A percentile compares a stretch with the other conserved stretches of the same genome.
Evolutionary conservation across 92 coral and sea anemone species (phyloP).

Genomic region (Galaxea fascicularis): DNA sequence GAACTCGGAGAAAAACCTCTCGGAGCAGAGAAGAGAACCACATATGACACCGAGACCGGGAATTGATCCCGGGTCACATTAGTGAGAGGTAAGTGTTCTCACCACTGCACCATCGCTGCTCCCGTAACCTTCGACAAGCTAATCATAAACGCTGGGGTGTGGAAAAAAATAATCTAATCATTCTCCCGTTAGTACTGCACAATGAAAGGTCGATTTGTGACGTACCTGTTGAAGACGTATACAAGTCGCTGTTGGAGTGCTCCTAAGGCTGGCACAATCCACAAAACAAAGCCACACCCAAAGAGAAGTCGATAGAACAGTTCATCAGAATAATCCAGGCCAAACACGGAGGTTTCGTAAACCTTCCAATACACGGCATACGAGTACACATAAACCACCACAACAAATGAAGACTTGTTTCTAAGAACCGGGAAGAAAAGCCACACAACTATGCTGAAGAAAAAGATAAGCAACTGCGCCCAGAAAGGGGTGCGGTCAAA

Average conservation of each 20-base stretch:
- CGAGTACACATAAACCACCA: conserved; percentile 16
- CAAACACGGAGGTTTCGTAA: conserved; percentile 22
- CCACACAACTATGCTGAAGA: conserved; percentile 29
- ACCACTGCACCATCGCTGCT: too few species aligned
- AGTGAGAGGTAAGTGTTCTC: too few species aligned
- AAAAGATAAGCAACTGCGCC: conserved; percentile 1
- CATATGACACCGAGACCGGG: too few species aligned
- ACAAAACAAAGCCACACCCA: conserved; percentile 40
- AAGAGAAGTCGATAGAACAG: conserved; percentile 34
- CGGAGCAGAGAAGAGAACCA: too few species aligned
- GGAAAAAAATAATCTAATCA: too few species aligned
- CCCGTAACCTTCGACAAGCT: too few species aligned
- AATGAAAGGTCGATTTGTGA: neutral
- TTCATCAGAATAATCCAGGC: conserved; percentile 42
- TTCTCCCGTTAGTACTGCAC: too few species aligned
- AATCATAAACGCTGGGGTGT: too few species aligned
- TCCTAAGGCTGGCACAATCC: conserved; percentile 45
- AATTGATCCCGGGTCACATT: too few species aligned
- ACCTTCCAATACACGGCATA: conserved; percentile 45
- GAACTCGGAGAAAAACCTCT: too few species aligned
- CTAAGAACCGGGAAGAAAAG: conserved; percentile 48
- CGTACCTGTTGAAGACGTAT: conserved; percentile 57
- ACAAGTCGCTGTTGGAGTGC: conserved; percentile 60
- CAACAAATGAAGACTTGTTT: conserved; percentile 20
- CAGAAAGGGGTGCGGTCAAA: conserved; percentile 14